phyloP scores from a whole-genome alignment of 2,888 invertebrate genomes.

The Stenolophus ochropezus region DNA sequence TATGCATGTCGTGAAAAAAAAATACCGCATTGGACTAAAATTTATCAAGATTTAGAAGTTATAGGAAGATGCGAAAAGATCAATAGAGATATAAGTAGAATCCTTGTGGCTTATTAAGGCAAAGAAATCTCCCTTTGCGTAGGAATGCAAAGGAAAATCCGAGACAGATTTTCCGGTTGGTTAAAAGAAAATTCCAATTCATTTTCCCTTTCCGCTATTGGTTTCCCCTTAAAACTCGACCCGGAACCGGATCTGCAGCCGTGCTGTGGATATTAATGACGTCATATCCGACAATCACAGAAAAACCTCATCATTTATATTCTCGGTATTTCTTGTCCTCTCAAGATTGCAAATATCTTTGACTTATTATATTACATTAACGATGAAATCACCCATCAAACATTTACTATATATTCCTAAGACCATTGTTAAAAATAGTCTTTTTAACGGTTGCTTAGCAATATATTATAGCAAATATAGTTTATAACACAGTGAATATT shows the following conservation, averaged over 20 bases:
- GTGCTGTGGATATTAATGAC: conserved; percentile 55
- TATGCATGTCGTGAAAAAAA: too few relatives aligned
- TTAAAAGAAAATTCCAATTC: conserved; percentile 60
- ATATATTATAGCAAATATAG: too few relatives aligned
- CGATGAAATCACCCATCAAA: too few relatives aligned
- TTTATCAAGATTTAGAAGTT: too few relatives aligned
- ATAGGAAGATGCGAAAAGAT: background rate
- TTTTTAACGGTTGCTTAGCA: too few relatives aligned
- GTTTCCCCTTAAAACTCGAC: conserved; percentile 53
- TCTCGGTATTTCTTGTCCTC: background rate
- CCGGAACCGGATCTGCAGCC: conserved; percentile 23
- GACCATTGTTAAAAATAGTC: too few relatives aligned
- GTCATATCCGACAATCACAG: conserved; percentile 43
- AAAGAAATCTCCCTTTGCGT: conserved; percentile 20
- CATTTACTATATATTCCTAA: too few relatives aligned
- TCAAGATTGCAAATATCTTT: too few relatives aligned
- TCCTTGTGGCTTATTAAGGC: conserved; percentile 5
- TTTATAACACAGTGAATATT: too few relatives aligned
- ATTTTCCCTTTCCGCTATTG: conserved; percentile 58
- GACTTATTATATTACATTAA: too few relatives aligned
- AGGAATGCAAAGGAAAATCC: conserved; percentile 47
- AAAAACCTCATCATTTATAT: conserved; percentile 23
- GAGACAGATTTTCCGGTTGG: conserved; percentile 59
- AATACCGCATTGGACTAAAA: too few relatives aligned
- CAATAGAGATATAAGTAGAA: background rate